Base-by-base conservation (phyloP, 1,140 invertebrate species). In the Solen grandis region DNA sequence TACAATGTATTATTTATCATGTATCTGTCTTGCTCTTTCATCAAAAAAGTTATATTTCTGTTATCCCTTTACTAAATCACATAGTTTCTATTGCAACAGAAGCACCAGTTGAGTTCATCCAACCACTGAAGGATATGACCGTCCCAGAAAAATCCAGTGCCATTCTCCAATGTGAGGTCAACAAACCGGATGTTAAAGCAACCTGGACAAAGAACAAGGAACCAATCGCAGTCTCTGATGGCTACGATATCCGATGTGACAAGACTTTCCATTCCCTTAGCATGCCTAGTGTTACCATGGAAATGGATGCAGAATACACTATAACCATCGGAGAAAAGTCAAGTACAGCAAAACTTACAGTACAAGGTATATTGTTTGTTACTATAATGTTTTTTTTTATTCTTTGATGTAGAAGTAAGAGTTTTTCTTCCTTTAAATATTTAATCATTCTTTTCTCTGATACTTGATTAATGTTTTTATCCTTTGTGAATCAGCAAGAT, bases 191-290 rank as follows among this genome's bases (percentile, higher is more conserved):
- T 93, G 19, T 84, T 19, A 76, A 81, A 19, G 95, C 98, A 80
- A 95, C 96, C 85, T 99, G 98, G 98, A 95, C 94, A 16, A 97
- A 96, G 89, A 95, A 97, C 87, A 94, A 94, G 10, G 92, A 94
- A 52, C 94, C 94, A 81, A 62, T 90, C 36, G 46, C 29, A 19
- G 68, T 85, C 31, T 85, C 84, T 60, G 94, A 97, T 86, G 99
- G 98, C 97, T 92, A 97, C 85, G 96, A 94, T 88, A 99, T 99
- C 90, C 97, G 96, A 29, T 93, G 96, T 8, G 97, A 99, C 92
- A 76, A 94, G 94, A 70, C 93, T 91, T 80, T 94, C 95, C 82
- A 93, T 91, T 80, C 95, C 84, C 94, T 99, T 1, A 95, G 96
- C 96, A 14, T 94, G 95, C 2, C 97, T 96, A 90, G 95, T 94